Evolutionary conservation across 1,140 invertebrate species (phyloP).

Genomic region (Drosophila kikkawai): DNA sequence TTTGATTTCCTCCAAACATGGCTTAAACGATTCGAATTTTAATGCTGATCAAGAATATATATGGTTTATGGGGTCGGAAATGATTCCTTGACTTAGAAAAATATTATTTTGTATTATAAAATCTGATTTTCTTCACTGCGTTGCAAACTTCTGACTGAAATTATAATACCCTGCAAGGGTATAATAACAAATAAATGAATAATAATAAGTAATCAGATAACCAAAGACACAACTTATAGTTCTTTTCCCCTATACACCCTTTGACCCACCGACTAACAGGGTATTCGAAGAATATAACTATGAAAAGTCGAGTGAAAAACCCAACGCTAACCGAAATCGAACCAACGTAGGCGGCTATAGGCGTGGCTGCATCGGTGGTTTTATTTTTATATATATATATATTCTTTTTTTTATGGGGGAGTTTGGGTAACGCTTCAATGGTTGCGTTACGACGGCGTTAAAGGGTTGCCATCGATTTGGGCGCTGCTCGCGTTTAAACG

Average conservation of each 20-base stretch:
- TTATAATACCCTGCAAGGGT: too few relatives aligned
- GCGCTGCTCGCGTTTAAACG: conserved; percentile 69
- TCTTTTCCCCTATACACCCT: not conserved
- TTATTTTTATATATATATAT: conserved; percentile 1
- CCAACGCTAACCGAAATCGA: conserved; percentile 22
- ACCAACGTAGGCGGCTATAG: conserved; percentile 26
- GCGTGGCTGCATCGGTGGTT: conserved; percentile 39
- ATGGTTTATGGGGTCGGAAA: too few relatives aligned
- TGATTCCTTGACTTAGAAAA: too few relatives aligned
- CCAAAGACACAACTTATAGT: not conserved
- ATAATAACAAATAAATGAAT: too few relatives aligned
- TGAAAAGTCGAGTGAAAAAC: conserved; percentile 5
- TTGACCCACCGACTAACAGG: not conserved
- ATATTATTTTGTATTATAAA: too few relatives aligned
- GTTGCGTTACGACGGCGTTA: conserved; percentile 57
- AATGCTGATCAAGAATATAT: too few relatives aligned
- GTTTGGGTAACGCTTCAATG: conserved; percentile 67
- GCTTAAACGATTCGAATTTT: too few relatives aligned
- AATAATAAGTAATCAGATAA: not conserved
- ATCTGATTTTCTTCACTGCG: too few relatives aligned
- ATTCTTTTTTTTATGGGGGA: not conserved
- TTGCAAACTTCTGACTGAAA: too few relatives aligned
- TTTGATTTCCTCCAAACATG: too few relatives aligned
- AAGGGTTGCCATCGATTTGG: conserved; percentile 65
- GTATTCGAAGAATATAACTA: conserved; percentile 1